phyloP scores from a whole-genome alignment of 2,113 vertebrate genomes.

The Dolichotis patagonum region DNA sequence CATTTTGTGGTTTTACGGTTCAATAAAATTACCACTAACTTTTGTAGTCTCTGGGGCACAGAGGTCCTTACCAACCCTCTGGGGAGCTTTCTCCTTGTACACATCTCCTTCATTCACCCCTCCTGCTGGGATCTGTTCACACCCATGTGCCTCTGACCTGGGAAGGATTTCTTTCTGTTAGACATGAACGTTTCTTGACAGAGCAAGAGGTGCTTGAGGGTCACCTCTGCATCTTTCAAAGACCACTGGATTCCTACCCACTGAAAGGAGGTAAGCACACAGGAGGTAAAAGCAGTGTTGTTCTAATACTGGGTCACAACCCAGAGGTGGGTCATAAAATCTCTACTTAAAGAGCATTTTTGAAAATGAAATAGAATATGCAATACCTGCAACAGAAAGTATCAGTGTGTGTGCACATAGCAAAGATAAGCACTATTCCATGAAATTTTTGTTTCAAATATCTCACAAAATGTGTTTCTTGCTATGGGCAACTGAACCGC shows the following conservation, averaged over 20 bases:
- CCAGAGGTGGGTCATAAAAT: not conserved
- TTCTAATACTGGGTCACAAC: not conserved
- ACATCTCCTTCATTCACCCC: not conserved
- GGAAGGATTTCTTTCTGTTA: not conserved
- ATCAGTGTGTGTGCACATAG: not conserved
- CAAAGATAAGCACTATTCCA: not conserved
- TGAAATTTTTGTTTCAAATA: not conserved
- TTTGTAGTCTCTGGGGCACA: not conserved
- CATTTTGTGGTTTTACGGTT: not conserved
- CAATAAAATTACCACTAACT: not conserved
- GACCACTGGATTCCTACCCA: not conserved
- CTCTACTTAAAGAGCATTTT: not conserved
- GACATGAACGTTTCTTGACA: not conserved
- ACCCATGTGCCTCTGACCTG: not conserved
- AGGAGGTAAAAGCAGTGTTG: not conserved
- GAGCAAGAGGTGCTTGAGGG: not conserved
- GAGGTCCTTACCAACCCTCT: not conserved
- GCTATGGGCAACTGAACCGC: not conserved
- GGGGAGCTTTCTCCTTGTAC: not conserved
- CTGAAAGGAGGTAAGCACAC: not conserved
- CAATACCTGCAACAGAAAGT: not conserved
- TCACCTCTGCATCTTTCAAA: not conserved
- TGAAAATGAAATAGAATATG: not conserved
- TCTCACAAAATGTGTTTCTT: constrained; percentile 21
- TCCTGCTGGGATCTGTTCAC: not conserved